Evolutionary conservation across 2,113 vertebrate genomes (phyloP), one percentile per base, ranked within the genome.

Genomic region (Microcebus griseorufus): DNA sequence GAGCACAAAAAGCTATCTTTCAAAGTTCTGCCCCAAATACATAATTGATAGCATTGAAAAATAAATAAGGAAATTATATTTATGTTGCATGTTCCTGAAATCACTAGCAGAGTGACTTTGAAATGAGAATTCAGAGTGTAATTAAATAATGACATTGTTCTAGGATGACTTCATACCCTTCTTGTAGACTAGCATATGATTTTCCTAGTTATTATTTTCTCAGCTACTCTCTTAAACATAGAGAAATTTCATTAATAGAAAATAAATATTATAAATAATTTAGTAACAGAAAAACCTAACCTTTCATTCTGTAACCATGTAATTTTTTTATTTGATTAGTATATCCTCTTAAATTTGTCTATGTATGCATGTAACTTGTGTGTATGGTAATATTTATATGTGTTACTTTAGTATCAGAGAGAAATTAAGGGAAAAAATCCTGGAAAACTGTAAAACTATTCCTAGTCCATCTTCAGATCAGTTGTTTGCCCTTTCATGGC

Each of bases 81-180:
- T 98, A 97, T 64, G 20, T 96, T 97, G 82, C 97, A 67, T 98
- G 95, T 84, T 95, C 95, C 95, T 98, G 97, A 97, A 98, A 67
- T 97, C 96, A 98, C 98, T 98, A 98, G 48, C 86, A 96, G 96
- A 88, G 89, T 97, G 90, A 42, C 87, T 98, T 97, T 67, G 76
- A 93, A 97, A 98, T 96, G 87, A 97, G 79, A 93, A 95, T 92
- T n/a, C 48, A 32, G 93, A 92, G 95, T 96, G 81, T 97, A 98
- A 98, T 98, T 98, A 98, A 97, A 82, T 97, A 98, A 97, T 97
- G 90, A 51, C 93, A 97, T 84, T 95, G 45, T 90, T 97, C 60
- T 97, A 88, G 62, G 88, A 86, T 45, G 13, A 79, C 88, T 98
- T 97, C 93, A 69, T 97, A 88, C 95, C 76, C 67, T 97, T 12